Percentiles rank a stretch among this genome's conserved stretches.
These are phyloP conservation scores for Hemicentrotus pulcherrimus DNA, from an alignment of 35 echinoderm and acorn worm species.

Conservation along the genomic window DNA sequence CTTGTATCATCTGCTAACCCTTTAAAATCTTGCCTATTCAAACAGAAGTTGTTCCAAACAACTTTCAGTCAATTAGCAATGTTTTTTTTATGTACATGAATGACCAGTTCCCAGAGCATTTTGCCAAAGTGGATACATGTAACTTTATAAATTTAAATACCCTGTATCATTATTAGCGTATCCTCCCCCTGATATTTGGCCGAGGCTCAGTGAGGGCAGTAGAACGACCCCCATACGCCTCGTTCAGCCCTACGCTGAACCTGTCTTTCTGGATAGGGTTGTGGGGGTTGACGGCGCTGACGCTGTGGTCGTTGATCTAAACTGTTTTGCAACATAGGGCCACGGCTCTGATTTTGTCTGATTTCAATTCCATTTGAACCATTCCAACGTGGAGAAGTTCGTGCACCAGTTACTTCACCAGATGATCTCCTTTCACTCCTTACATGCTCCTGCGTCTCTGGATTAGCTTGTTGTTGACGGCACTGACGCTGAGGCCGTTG, in stretches of 20 bases:
- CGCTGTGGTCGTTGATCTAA: not conserved
- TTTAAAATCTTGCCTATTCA: no score
- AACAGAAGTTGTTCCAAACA: no score
- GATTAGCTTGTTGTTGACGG: not conserved
- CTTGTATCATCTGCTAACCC: no score
- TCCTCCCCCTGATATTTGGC: not conserved
- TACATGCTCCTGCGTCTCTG: not conserved
- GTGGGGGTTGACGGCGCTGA: not conserved
- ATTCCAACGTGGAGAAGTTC: not conserved
- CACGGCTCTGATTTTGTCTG: not conserved
- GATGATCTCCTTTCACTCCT: not conserved
- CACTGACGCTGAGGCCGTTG: not conserved
- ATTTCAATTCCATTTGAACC: not conserved
- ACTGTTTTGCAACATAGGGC: not conserved
- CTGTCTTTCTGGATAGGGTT: not conserved
- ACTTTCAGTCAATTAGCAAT: no score
- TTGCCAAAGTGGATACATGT: no score
- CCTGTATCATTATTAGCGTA: no score
- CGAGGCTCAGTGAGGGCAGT: not conserved
- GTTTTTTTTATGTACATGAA: no score
- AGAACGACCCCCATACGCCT: not conserved
- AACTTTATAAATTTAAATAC: no score
- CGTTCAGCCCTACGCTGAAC: not conserved
- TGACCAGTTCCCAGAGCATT: no score
- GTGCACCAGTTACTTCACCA: not conserved